Evolutionary conservation across 2,113 vertebrate genomes (phyloP), one percentile per base, ranked within the genome.

Genomic region (Eulemur macaco): DNA sequence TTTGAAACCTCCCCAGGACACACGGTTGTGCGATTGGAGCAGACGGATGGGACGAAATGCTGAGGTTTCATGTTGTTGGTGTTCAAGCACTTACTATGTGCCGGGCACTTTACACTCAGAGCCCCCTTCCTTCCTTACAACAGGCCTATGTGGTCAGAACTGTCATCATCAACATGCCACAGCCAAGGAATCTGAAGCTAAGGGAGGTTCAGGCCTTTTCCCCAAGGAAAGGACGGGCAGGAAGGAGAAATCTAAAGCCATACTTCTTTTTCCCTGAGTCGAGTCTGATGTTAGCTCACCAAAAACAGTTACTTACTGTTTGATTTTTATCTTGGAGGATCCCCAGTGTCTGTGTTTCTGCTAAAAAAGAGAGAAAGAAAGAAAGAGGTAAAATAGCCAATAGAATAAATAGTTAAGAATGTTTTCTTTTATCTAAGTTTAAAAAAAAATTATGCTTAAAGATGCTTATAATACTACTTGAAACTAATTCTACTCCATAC

Each of bases 301-400:
- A 64, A 42, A 14, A 34, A 9, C 64, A 37, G 50, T 77, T 56
- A 96, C 96, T 98, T 91, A 98, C 97, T 8, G 85, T 97, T 85
- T 27, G 45, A 58, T 78, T 91, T 85, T 56, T 50, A 45, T 95
- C 77, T 11, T 39, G 27, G 47, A 89, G 2, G 2, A 11, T 80
- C 52, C 23, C n/a, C 81, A 34, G 8, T 12, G 97, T 97, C 88
- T 58, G 71, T 23, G 77, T 96, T 37, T 97, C 97, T 88, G 82
- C 31, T 54, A 23, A 4, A n/a, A 13, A 78, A 52, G n/a, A 17
- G 17, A 29, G n/a, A n/a, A 15, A 63, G 21, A 50, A 11, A 52
- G 11, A 52, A 9, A 6, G 6, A 91, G 34, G 39, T 15, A 60
- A 82, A 89, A 86, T 1, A 94, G 54, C 45, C 54, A 91, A 82